phyloP scores from a whole-genome alignment of 2,113 vertebrate genomes.

The Mustela nigripes region DNA sequence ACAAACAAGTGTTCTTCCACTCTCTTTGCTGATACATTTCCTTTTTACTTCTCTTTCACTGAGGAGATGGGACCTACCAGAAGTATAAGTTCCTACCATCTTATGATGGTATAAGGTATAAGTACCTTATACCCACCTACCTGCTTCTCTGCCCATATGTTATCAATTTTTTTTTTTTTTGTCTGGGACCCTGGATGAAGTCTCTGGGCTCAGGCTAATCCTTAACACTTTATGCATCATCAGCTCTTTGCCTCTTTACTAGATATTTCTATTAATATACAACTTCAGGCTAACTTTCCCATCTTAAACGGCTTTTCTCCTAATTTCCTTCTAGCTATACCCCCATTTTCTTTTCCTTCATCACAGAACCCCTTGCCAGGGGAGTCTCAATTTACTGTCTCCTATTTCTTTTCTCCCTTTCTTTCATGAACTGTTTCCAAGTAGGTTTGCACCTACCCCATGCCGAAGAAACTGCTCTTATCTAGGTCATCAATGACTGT shows the following conservation, averaged over 20 bases:
- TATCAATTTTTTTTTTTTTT: background rate
- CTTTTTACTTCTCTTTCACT: constrained; percentile 44
- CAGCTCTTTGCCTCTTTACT: background rate
- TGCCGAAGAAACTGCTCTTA: constrained; percentile 24
- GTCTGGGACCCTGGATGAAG: background rate
- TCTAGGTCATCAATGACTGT: background rate
- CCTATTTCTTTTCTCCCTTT: background rate
- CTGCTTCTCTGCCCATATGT: background rate
- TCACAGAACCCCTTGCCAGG: background rate
- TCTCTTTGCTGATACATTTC: background rate
- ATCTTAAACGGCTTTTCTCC: constrained; percentile 1
- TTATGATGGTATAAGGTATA: too few relatives aligned
- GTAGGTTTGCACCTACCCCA: background rate
- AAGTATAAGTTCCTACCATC: background rate
- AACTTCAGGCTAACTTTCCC: constrained; percentile 22
- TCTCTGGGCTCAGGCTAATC: background rate
- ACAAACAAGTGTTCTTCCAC: background rate
- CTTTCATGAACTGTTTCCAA: background rate
- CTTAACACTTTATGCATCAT: background rate
- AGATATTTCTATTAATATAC: background rate
- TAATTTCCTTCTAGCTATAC: background rate
- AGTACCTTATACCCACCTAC: background rate
- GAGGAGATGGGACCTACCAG: constrained; percentile 4
- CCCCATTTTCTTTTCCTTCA: background rate
- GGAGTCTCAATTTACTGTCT: background rate